phyloP scores from a whole-genome alignment of 2,113 vertebrate genomes.

The Brevimyrus niger region DNA sequence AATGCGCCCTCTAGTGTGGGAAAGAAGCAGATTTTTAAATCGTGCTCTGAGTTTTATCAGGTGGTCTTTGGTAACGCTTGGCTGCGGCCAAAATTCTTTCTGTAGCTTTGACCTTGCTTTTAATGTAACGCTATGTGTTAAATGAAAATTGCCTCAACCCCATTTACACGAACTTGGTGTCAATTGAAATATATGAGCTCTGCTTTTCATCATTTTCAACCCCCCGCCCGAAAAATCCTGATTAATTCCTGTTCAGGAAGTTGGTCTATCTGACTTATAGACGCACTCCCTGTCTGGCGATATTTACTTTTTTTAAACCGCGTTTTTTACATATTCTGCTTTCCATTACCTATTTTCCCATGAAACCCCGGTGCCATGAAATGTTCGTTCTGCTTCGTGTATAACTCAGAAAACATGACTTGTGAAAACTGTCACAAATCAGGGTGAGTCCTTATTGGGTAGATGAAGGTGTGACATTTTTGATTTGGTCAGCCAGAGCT shows the following conservation, averaged over 20 bases:
- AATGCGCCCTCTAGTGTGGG: background rate
- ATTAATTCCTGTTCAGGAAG: background rate
- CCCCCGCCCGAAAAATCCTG: background rate
- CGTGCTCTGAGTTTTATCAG: background rate
- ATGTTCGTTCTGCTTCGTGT: too few species aligned
- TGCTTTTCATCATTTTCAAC: background rate
- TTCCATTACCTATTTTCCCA: too few species aligned
- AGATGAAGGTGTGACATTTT: too few species aligned
- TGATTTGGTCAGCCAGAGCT: too few species aligned
- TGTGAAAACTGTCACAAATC: too few species aligned
- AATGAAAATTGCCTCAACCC: background rate
- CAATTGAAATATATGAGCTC: background rate
- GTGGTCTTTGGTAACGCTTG: background rate
- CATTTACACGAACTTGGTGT: background rate
- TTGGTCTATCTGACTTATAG: background rate
- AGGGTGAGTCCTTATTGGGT: too few species aligned
- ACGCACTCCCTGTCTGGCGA: background rate
- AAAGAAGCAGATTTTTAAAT: background rate
- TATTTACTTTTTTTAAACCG: background rate
- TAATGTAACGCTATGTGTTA: background rate
- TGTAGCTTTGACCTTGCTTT: background rate
- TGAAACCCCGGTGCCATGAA: too few species aligned
- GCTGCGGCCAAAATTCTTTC: background rate
- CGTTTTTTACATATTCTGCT: too few species aligned
- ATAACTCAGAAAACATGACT: too few species aligned